A percentile compares a stretch with the other conserved stretches of the same genome.
Conservation (phyloP, 2,113 vertebrate species). For the Apeltes quadracus region DNA sequence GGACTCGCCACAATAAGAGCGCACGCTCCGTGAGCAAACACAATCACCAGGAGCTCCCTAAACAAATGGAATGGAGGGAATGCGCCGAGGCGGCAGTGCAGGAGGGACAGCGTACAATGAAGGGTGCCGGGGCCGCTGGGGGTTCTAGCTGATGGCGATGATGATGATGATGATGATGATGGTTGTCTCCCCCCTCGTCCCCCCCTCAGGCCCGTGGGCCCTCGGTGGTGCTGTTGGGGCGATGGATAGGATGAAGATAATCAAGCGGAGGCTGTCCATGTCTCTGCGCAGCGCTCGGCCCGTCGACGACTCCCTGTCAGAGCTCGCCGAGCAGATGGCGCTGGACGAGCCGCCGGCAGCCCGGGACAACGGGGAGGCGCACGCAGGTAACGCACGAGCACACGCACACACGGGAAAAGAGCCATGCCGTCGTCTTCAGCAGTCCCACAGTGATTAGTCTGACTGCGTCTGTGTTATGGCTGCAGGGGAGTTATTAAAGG, state of each 20-base stretch:
- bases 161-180: slow-evolving; percentile 22
- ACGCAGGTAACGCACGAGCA: not conserved
- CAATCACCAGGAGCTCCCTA: slow-evolving; percentile 50
- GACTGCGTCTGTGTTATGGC: slow-evolving; percentile 27
- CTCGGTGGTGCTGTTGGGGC: slow-evolving; percentile 48
- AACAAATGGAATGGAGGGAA: slow-evolving; percentile 43
- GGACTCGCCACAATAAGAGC: slow-evolving; percentile 64
- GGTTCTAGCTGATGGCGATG: slow-evolving; percentile 20
- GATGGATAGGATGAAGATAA: slow-evolving; percentile 87
- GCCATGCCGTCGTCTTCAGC: slow-evolving; percentile 17
- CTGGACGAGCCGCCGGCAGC: slow-evolving; percentile 75
- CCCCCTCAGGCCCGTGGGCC: slow-evolving; percentile 63
- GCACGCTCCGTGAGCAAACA: slow-evolving; percentile 56
- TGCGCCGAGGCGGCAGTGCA: slow-evolving; percentile 50
- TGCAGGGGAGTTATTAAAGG: not conserved
- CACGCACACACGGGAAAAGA: not conserved
- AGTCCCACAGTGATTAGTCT: slow-evolving; percentile 25
- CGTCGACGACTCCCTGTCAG: slow-evolving; percentile 82
- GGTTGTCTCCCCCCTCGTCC: not conserved
- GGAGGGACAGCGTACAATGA: slow-evolving; percentile 45
- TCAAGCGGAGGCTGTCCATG: slow-evolving; percentile 85
- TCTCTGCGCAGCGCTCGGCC: slow-evolving; percentile 82
- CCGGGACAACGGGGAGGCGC: slow-evolving; percentile 79
- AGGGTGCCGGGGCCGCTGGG: slow-evolving; percentile 17
- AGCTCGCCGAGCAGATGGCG: slow-evolving; percentile 81